phyloP scores from a whole-genome alignment of 1,140 invertebrate species.

The Calosoma granatense region DNA sequence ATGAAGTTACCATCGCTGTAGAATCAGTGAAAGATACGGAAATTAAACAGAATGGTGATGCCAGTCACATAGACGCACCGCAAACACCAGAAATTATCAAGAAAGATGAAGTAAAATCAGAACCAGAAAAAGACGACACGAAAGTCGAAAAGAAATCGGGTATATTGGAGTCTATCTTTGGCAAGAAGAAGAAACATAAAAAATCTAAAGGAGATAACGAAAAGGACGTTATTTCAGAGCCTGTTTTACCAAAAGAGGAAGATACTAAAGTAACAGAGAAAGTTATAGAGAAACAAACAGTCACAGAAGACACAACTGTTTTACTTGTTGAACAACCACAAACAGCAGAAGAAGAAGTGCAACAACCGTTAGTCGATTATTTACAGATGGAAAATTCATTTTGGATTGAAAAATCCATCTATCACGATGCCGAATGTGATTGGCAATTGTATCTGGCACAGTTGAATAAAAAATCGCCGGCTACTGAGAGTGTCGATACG shows the following conservation, averaged over 20 bases:
- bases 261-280: background rate
- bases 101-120: background rate
- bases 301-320: background rate
- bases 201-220: too few relatives aligned
- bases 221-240: too few relatives aligned
- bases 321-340: background rate
- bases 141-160: slow-evolving; percentile 12
- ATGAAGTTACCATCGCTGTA: background rate
- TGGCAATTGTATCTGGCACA: slow-evolving; percentile 40
- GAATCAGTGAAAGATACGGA: background rate
- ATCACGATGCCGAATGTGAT: slow-evolving; percentile 51
- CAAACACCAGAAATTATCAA: background rate
- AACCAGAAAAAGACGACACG: slow-evolving; percentile 4
- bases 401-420: slow-evolving; percentile 48
- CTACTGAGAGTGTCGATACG: slow-evolving; percentile 25
- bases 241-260: background rate
- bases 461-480: slow-evolving; percentile 26
- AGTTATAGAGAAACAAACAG: background rate
- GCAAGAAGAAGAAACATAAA: slow-evolving; percentile 2
- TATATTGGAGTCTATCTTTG: background rate
- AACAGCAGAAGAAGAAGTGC: background rate
- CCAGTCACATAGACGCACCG: background rate
- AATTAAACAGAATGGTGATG: background rate
- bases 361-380: slow-evolving; percentile 18
- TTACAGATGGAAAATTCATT: slow-evolving; percentile 42